Evolutionary conservation across 2,888 invertebrate genomes (phyloP).

Genomic region (Apodemia zela): DNA sequence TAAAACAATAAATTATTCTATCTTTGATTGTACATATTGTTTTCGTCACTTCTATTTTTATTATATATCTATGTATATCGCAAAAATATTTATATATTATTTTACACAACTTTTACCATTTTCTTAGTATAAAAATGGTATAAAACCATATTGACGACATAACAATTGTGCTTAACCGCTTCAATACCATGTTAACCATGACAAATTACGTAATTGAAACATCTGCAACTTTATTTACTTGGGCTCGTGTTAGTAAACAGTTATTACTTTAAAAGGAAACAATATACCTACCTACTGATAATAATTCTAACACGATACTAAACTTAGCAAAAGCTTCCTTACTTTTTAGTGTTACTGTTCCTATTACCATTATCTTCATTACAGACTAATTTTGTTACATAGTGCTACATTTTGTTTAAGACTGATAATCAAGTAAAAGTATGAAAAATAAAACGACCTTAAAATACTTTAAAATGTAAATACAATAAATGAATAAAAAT

Average conservation of each 20-base stretch:
- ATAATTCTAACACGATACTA: not conserved
- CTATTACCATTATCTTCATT: no score
- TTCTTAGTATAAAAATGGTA: not conserved
- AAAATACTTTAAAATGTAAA: no score
- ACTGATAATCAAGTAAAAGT: no score
- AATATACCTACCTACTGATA: not conserved
- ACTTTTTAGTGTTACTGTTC: not conserved
- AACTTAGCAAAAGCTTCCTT: not conserved
- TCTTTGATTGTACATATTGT: not conserved
- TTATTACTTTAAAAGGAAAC: conserved; percentile 1
- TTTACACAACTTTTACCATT: not conserved
- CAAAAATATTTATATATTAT: not conserved
- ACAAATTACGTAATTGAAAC: conserved; percentile 16
- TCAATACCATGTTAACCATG: not conserved
- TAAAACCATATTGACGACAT: not conserved
- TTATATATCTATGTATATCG: not conserved
- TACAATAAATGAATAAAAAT: no score
- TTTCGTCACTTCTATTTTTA: not conserved
- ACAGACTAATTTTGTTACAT: no score
- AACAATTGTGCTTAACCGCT: not conserved
- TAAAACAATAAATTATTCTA: conserved; percentile 24
- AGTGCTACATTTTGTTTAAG: not conserved
- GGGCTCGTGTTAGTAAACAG: conserved; percentile 4
- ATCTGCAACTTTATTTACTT: conserved; percentile 10
- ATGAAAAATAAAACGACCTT: no score